A percentile compares a stretch with the other conserved stretches of the same genome.
phyloP scores from a whole-genome alignment of 1,140 invertebrate genomes.

The Heliconius hermathena region DNA sequence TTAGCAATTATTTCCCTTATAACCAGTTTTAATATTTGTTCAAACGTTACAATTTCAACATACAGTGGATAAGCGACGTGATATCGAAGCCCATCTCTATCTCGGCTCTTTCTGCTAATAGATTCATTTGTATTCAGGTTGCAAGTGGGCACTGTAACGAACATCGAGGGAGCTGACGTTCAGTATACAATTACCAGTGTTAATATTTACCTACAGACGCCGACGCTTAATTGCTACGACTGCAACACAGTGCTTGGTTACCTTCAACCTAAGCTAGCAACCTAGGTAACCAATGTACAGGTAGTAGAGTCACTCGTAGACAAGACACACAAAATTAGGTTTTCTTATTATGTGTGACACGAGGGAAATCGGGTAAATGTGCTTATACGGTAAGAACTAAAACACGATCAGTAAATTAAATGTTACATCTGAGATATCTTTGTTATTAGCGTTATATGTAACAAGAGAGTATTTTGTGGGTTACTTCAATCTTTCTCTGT shows the following conservation, averaged over 20 bases:
- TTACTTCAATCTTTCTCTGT: background rate
- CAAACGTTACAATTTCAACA: conserved; percentile 43
- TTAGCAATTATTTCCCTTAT: conserved; percentile 20
- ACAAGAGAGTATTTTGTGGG: background rate
- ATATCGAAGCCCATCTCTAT: conserved; percentile 65
- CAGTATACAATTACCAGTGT: conserved; percentile 76
- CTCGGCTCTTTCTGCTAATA: conserved; percentile 72
- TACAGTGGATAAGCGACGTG: conserved; percentile 55
- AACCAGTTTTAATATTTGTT: conserved; percentile 41
- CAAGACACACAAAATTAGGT: conserved; percentile 17
- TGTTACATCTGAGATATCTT: background rate
- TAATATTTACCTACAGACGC: conserved; percentile 79
- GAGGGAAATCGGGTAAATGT: conserved; percentile 14
- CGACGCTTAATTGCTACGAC: conserved; percentile 67
- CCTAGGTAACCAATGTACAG: background rate
- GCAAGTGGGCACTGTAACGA: conserved; percentile 74
- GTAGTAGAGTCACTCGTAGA: background rate
- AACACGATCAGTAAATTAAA: conserved; percentile 14
- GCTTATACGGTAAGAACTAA: background rate
- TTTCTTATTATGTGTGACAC: conserved; percentile 13
- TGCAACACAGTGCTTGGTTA: conserved; percentile 46
- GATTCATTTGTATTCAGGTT: conserved; percentile 79
- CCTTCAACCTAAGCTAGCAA: conserved; percentile 15
- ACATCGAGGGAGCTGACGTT: conserved; percentile 72
- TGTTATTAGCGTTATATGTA: background rate